Percentiles rank a stretch among this genome's conserved stretches.
phyloP scores from a whole-genome alignment of 2,888 invertebrate genomes.

The Neuroscelio doddi region DNA sequence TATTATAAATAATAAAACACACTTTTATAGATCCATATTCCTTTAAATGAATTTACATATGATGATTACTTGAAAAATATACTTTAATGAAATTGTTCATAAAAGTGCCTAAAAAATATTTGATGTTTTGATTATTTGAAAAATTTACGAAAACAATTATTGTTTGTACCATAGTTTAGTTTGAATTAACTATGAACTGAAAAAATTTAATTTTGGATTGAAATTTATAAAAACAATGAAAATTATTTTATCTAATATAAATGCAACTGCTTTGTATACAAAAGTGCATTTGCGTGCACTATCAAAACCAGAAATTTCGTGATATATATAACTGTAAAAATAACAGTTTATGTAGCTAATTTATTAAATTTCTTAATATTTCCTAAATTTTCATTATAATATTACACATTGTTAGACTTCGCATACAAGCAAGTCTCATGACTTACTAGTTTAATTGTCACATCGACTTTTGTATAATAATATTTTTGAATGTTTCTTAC shows the following conservation, averaged over 20 bases:
- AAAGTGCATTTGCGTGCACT: constrained; percentile 48
- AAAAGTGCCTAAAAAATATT: background rate
- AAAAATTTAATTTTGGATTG: background rate
- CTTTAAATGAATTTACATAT: background rate
- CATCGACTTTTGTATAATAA: background rate
- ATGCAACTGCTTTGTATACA: constrained; percentile 32
- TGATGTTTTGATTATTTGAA: too few relatives aligned
- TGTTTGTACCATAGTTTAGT: background rate
- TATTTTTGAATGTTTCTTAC: background rate
- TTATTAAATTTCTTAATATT: constrained; percentile 61
- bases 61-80: background rate
- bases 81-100: background rate
- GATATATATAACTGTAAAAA: constrained; percentile 60
- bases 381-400: constrained; percentile 56
- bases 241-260: background rate
- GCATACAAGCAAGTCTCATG: constrained; percentile 42
- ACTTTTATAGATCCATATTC: background rate
- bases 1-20: background rate
- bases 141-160: too few relatives aligned
- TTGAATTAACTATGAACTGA: background rate
- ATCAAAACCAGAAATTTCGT: constrained; percentile 66
- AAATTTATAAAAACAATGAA: background rate
- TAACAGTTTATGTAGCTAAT: constrained; percentile 63
- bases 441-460: background rate
- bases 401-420: constrained; percentile 50